Evolutionary conservation across 1,140 invertebrate species (phyloP).

Genomic region (Nomia melanderi): DNA sequence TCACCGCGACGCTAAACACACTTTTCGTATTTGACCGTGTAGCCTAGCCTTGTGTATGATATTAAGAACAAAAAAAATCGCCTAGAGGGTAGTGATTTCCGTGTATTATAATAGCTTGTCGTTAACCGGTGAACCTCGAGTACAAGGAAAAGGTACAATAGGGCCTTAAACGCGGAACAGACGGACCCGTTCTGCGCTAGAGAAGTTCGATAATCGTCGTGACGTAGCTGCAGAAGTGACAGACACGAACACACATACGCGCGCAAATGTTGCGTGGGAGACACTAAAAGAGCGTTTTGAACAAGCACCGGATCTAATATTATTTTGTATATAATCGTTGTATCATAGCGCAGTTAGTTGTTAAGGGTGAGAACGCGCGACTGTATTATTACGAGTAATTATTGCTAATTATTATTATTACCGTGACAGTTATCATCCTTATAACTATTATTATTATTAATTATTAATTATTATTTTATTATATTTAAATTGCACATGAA

Average conservation of each 20-base stretch:
- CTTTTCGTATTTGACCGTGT: constrained; percentile 53
- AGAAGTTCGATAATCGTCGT: constrained; percentile 73
- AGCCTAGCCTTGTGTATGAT: constrained; percentile 56
- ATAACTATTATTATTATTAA: constrained; percentile 58
- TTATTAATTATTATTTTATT: constrained; percentile 70
- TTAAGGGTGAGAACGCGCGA: constrained; percentile 42
- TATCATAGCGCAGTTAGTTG: constrained; percentile 69
- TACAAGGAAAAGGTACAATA: constrained; percentile 48
- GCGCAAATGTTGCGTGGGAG: no score
- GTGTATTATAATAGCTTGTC: constrained; percentile 57
- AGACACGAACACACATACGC: no score
- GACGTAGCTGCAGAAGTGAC: constrained; percentile 66
- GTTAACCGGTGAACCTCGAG: constrained; percentile 33
- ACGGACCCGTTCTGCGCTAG: constrained; percentile 62
- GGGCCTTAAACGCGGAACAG: constrained; percentile 66
- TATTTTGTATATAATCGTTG: constrained; percentile 77
- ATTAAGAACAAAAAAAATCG: no score
- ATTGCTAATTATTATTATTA: constrained; percentile 31
- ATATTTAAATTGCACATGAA: constrained; percentile 75
- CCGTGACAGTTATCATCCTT: constrained; percentile 52
- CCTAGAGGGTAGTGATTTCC: constrained; percentile 46
- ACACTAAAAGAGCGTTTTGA: neutral
- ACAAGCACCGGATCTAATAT: constrained; percentile 48
- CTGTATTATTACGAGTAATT: constrained; percentile 49
- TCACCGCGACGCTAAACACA: constrained; percentile 37